Base-by-base conservation (phyloP, 2,888 invertebrate genomes). In the Oligia fasciuncula region DNA sequence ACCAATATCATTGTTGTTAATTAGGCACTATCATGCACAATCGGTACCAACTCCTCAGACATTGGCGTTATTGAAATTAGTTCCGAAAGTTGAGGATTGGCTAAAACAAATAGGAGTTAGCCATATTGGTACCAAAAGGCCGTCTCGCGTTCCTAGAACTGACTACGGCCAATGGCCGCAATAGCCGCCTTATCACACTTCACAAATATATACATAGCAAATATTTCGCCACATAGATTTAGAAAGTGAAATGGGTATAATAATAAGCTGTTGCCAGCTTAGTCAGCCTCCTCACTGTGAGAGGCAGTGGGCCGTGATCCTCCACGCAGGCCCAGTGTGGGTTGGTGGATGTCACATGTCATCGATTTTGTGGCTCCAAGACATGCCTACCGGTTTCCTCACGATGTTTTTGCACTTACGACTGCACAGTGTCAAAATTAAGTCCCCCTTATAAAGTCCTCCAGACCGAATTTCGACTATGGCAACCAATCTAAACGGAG, bases 21-120 rank as follows among this genome's bases (percentile, higher is more conserved):
- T 81, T 68, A 68, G 40, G 23, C 6, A 35, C 23, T 23, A 70
- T 17, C 35, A 62, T 62, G 63, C 13, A 35, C 35, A 29, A 73
- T 49, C 49, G 43, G 66, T 43, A 69, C 19, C 65, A 60, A 79
- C 14, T 77, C 14, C 23, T 77, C 29, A 19, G 4, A n/a, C 65
- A 17, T 19, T 35, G 29, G 49, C 35, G 13, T 13, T n/a, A 65
- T 49, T 23, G 17, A 19, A 51, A 35, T 35, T 49, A 17, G n/a
- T 69, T 29, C 0, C 35, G 8, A 65, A 65, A 70, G 17, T 43
- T 23, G 6, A 2, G 29, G 29, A 66, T 49, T 43, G n/a, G 57
- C 14, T 19, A 2, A 66, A 70, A 8, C 4, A 57, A 77, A 70
- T 6, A 60, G 8, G 2, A 29, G 66, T 77, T 29, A 14, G n/a